Percentiles rank a stretch among this genome's conserved stretches.
Evolutionary conservation across 2,797 vertebrate species (phyloP).

Genomic region (Trichosurus vulpecula): DNA sequence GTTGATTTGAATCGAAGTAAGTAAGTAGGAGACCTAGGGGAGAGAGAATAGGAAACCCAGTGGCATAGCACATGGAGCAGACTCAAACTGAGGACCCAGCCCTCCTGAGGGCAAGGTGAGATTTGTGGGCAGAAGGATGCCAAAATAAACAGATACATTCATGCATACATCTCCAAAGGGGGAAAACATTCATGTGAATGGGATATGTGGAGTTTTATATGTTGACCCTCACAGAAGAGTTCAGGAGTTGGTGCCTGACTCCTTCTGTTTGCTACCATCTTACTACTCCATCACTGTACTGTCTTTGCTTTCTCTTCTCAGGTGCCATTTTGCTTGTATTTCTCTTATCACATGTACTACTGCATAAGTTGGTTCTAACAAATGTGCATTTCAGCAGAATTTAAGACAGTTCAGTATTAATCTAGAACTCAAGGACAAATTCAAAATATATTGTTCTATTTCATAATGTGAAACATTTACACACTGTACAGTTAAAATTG

Average conservation of each 20-base stretch:
- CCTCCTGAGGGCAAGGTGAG: neutral
- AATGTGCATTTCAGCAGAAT: conserved; percentile 14
- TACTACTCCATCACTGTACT: neutral
- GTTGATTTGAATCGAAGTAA: too few species aligned
- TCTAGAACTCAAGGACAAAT: conserved; percentile 27
- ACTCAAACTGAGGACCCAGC: too few species aligned
- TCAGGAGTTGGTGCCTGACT: neutral
- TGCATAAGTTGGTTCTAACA: conserved; percentile 22
- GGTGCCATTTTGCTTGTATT: neutral
- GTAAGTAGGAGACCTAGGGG: neutral
- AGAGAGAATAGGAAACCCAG: neutral
- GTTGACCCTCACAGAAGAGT: neutral
- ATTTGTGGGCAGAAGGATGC: neutral
- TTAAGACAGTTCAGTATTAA: conserved; percentile 8
- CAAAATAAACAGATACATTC: neutral
- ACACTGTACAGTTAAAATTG: neutral
- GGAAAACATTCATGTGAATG: neutral
- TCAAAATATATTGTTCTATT: neutral
- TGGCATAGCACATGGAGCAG: neutral
- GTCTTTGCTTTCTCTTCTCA: neutral
- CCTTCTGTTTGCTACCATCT: neutral
- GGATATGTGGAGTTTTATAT: neutral
- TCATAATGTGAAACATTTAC: neutral
- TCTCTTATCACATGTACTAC: conserved; percentile 19
- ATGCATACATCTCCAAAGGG: neutral